Evolutionary conservation across 2,888 invertebrate genomes (phyloP), one percentile per base, ranked within the genome.

Genomic region (Bembecia ichneumoniformis): DNA sequence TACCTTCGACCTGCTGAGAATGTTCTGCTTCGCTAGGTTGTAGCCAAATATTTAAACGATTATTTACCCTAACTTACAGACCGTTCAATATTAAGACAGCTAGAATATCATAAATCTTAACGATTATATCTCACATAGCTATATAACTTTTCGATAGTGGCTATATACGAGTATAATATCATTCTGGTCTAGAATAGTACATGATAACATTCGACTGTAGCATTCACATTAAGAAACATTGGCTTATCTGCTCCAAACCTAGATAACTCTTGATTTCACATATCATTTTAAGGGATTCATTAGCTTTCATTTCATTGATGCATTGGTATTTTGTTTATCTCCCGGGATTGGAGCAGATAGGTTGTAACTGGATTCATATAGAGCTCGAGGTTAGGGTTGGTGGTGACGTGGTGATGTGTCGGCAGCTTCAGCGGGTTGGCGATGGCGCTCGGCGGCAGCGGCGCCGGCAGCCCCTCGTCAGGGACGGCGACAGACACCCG

Each of bases 401-500:
- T 83, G 84, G 84, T 87, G 84, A 87, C 81, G 74, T 84, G 77
- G 83, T 82, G 79, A 70, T 86, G 87, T 87, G 82, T 87, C 83
- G 79, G 72, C 88, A 88, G 88, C 79, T 87, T 88, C 83, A 86
- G 75, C 86, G 88, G 88, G 70, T 63, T 88, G 87, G 88, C 88
- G 80, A 63, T 88, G 84, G 88, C 88, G 75, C 82, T 88, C 68
- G 88, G 87, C 59, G 75, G 87, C 66, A 84, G 81, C 77, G 74
- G 83, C 55, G 71, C 77, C 44, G 80, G 81, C 76, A 84, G 82
- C 54, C 83, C 83, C 20, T 69, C 74, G 53, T 55, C 74, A 55
- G 50, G 50, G 15, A 46, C 50, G 17, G 61, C 68, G 58, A 57
- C 71, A 50, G 79, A 77, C 57, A 71, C 70, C 62, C 77, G 68